Percentiles rank a stretch among this genome's conserved stretches.
Evolutionary conservation across 2,113 vertebrate species (phyloP).

Genomic region (Lasiurus borealis): DNA sequence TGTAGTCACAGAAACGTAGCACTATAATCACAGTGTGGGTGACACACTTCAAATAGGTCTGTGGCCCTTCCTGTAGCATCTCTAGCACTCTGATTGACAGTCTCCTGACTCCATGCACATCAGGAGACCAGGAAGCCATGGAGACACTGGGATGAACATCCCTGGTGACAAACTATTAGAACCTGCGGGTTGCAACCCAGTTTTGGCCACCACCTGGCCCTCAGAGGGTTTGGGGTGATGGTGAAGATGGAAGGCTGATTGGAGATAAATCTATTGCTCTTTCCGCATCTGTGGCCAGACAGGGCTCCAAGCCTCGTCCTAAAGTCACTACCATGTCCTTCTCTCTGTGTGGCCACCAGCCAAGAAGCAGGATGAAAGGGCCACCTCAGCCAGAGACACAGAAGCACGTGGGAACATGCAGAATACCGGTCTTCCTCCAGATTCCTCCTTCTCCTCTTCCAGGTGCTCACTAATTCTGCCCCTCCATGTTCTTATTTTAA

Average conservation of each 20-base stretch:
- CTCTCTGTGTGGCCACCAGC: background rate
- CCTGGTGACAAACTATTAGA: conserved; percentile 94
- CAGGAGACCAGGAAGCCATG: conserved; percentile 89
- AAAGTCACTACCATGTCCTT: background rate
- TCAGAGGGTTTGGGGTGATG: conserved; percentile 90
- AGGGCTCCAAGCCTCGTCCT: conserved; percentile 46
- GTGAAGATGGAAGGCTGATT: background rate
- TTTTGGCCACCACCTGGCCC: conserved; percentile 94
- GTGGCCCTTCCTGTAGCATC: conserved; percentile 90
- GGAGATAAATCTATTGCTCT: conserved; percentile 9
- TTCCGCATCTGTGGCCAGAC: background rate
- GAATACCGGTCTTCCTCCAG: background rate
- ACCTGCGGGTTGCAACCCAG: conserved; percentile 92
- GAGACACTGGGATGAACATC: conserved; percentile 97
- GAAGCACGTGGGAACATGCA: background rate
- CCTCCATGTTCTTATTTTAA: background rate
- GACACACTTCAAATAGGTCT: conserved; percentile 81
- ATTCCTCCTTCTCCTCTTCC: background rate
- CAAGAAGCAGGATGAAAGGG: background rate
- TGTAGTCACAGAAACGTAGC: background rate
- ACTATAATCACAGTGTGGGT: too few relatives aligned
- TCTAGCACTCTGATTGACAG: conserved; percentile 90
- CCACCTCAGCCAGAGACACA: background rate
- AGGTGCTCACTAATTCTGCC: background rate
- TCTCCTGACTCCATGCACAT: conserved; percentile 94